Base-by-base conservation (phyloP, 2,797 vertebrate genomes). In the Chaunax sp. region DNA sequence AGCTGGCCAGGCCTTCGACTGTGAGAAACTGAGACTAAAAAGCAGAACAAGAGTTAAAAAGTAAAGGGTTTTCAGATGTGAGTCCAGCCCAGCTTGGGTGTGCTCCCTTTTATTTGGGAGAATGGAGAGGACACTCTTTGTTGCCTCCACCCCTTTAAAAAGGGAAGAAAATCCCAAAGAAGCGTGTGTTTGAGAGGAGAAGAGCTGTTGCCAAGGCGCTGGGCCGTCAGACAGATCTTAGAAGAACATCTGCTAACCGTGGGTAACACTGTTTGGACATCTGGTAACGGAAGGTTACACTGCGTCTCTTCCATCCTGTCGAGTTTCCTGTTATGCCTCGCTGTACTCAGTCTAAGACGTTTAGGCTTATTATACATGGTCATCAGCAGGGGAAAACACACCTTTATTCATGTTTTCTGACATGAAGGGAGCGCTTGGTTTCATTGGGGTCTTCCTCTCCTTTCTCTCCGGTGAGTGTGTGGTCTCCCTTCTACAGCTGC, bases 11-110 rank as follows among this genome's bases (percentile, higher is more conserved):
- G 90, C 90, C 89, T 83, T 90, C 71, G 71, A 91, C 91, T 94
- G 90, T 92, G 92, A 92, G 92, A 93, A 93, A 93, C 86, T 81
- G 75, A 87, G 91, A 92, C 89, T 91, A 84, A 90, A 89, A 89
- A 91, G 88, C 89, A 90, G 89, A 91, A 92, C 89, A 89, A 92
- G 89, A 92, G 89, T 89, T 88, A 87, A 91, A 88, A 88, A 90
- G 75, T 92, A 93, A 92, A 93, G 88, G 89, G 85, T 89, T 94
- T 93, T 92, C 92, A 94, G 92, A 93, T 93, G 92, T 92, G 91
- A 87, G 89, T 92, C 92, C 91, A 93, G 91, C 88, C 91, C 88
- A 88, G 89, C 87, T 86, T 92, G 92, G 91, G 91, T 91, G 92
- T 92, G 91, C 92, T 92, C 89, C 66, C 83, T 91, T 89, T 92